Evolutionary conservation across 2,113 vertebrate species (phyloP).

Genomic region (Apteryx owenii): DNA sequence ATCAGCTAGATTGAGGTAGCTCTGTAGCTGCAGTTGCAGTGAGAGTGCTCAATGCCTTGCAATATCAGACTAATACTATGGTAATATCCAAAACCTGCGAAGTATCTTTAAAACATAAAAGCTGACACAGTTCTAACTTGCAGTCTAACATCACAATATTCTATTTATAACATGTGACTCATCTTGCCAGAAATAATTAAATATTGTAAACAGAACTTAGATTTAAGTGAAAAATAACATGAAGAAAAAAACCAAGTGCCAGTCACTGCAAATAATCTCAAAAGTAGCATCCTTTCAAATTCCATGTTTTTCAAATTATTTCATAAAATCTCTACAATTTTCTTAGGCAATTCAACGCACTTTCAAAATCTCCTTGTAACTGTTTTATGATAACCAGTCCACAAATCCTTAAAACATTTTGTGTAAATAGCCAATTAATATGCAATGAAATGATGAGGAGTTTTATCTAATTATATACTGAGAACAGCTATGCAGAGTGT

Average conservation of each 20-base stretch:
- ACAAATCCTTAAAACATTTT: neutral
- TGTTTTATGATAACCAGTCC: neutral
- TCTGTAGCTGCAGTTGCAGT: neutral
- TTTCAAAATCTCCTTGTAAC: conserved; percentile 3
- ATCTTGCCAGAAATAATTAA: conserved; percentile 34
- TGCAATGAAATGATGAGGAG: conserved; percentile 30
- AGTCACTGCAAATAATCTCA: neutral
- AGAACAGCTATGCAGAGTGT: neutral
- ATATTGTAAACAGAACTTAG: conserved; percentile 56
- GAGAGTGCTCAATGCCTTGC: neutral
- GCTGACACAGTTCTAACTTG: conserved; percentile 48
- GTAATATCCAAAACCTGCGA: neutral
- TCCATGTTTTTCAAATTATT: neutral
- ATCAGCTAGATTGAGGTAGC: neutral
- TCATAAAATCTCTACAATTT: conserved; percentile 1
- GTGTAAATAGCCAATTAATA: conserved; percentile 53
- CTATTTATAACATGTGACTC: conserved; percentile 56
- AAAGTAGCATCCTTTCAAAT: neutral
- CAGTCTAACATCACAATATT: conserved; percentile 54
- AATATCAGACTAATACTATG: neutral
- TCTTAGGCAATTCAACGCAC: neutral
- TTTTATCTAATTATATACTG: conserved; percentile 35
- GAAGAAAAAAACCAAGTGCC: neutral
- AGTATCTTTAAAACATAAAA: conserved; percentile 34
- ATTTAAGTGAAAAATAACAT: neutral